Base-by-base conservation (phyloP, 2,113 vertebrate species). In the Scatophagus argus region DNA sequence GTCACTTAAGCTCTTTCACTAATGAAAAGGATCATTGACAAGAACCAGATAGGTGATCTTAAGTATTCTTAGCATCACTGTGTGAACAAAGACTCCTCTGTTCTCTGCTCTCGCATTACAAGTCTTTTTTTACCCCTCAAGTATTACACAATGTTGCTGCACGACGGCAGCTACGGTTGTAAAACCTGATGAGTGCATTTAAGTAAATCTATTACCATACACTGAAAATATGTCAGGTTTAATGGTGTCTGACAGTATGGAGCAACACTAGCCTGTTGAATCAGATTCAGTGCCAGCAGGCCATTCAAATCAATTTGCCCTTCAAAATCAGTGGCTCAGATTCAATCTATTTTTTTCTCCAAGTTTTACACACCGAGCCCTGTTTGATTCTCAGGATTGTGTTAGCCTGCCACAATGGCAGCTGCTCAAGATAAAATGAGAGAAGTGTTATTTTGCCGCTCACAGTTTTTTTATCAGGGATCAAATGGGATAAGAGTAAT, bases 1-100 rank as follows among this genome's bases (percentile, higher is more conserved):
- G 47, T 79, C 81, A 82, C 85, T 89, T 89, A 81, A 89, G 77
- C 79, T 80, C 62, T 75, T 84, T 68, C 54, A 31, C 69, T 83
- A 87, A 92, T 91, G 77, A 87, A 86, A 84, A 61, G 79, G 84
- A 73, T 90, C 83, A 83, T 68, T 86, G 72, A 81, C 64, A 58
- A 85, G 79, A 81, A 67, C n/a, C 58, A 71, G 65, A 87, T 71
- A 77, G 73, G 61, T 84, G 82, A 87, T 89, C 75, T 68, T 55
- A 87, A 84, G 72, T 70, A 71, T 81, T 80, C 74, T 79, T 60
- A 75, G 71, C 54, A 17, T 39, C 41, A 6, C 44, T 56, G 49
- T 7, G 60, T 67, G 80, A 81, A 75, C 59, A 87, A 78, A 68
- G 70, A 51, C 64, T 82, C 61, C 14, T 44, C 38, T 71, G 51